Conservation (phyloP, 1,140 invertebrate species). For the Myzus persicae region DNA sequence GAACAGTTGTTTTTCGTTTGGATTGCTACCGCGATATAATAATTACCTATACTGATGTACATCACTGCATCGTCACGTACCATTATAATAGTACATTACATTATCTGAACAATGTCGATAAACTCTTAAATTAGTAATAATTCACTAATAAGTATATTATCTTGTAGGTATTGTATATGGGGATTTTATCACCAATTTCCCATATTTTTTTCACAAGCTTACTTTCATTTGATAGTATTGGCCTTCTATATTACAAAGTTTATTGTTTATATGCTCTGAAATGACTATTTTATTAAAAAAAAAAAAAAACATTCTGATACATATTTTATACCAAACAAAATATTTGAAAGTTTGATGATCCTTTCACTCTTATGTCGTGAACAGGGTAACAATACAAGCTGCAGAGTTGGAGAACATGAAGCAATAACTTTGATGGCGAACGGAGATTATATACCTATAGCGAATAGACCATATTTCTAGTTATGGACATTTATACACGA, state of each 20-base stretch:
- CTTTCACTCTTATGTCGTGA: constrained; percentile 22
- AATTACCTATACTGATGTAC: neutral
- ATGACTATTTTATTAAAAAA: neutral
- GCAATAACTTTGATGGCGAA: constrained; percentile 38
- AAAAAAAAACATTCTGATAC: neutral
- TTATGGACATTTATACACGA: constrained; percentile 52
- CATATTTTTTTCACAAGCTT: neutral
- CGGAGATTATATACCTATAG: constrained; percentile 14
- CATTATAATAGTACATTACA: neutral
- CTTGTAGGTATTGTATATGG: too few relatives aligned
- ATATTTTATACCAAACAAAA: neutral
- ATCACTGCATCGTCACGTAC: too few relatives aligned
- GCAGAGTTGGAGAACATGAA: constrained; percentile 1
- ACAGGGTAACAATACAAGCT: constrained; percentile 1
- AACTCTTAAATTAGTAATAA: neutral
- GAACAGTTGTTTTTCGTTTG: neutral
- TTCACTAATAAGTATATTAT: too few relatives aligned
- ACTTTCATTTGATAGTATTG: neutral
- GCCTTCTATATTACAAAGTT: neutral
- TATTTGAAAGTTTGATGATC: constrained; percentile 9
- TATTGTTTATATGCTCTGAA: neutral
- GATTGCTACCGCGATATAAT: neutral
- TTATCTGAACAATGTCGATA: neutral
- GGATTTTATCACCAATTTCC: neutral
- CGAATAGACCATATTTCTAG: constrained; percentile 15